Evolutionary conservation across 2,888 invertebrate species (phyloP).

Genomic region (Myopa testacea): DNA sequence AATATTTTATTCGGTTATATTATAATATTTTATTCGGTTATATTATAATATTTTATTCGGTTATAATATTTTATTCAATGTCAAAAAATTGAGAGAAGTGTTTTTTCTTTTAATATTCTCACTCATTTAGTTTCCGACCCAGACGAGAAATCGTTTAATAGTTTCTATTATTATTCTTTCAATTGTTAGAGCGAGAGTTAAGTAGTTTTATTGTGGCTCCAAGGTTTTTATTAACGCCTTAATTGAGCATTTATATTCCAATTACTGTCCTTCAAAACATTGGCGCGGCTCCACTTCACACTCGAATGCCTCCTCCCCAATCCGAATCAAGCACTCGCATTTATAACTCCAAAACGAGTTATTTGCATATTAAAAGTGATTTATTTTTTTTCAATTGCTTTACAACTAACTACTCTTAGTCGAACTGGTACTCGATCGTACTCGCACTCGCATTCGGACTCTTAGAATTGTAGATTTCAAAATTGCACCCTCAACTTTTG

Average conservation of each 20-base stretch:
- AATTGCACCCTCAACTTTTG: slow-evolving; percentile 20
- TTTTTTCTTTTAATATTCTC: too few species aligned
- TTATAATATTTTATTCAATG: too few species aligned
- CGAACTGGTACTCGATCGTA: background rate
- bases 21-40: too few species aligned
- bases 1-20: too few species aligned
- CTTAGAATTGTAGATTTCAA: slow-evolving; percentile 6
- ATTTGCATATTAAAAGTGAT: slow-evolving; percentile 23
- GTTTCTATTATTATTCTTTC: background rate
- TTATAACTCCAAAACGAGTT: slow-evolving; percentile 22
- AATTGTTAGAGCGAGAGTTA: background rate
- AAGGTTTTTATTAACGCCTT: slow-evolving; percentile 21
- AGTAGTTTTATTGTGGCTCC: background rate
- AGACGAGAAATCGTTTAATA: background rate
- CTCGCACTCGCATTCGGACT: background rate
- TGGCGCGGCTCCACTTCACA: background rate
- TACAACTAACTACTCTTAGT: too few species aligned
- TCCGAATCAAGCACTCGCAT: background rate
- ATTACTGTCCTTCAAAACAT: slow-evolving; percentile 25
- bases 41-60: too few species aligned
- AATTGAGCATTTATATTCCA: slow-evolving; percentile 29
- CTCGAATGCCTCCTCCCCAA: background rate
- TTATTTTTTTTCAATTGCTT: background rate
- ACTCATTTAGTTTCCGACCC: too few species aligned
- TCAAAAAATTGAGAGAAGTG: too few species aligned